Evolutionary conservation across 2,888 invertebrate species (phyloP).

Genomic region (Dolomedes plantarius): DNA sequence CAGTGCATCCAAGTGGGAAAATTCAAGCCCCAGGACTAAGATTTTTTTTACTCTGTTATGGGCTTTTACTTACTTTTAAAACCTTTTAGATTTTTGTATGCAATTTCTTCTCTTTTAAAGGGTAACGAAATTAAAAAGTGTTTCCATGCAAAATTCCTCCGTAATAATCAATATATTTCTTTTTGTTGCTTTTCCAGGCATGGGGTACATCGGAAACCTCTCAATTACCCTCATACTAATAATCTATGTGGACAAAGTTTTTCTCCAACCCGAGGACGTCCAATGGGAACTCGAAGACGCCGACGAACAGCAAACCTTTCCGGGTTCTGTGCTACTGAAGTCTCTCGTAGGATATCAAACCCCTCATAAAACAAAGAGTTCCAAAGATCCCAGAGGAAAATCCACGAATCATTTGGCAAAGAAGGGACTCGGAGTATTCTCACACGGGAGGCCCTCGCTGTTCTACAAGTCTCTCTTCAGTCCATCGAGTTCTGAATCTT

Average conservation of each 20-base stretch:
- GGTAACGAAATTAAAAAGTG: too few species aligned
- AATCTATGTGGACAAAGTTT: neutral
- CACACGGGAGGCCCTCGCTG: neutral
- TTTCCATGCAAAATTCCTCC: too few species aligned
- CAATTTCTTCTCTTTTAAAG: too few species aligned
- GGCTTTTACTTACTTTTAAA: too few species aligned
- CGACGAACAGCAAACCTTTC: neutral
- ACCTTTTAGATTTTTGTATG: too few species aligned
- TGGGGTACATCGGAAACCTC: neutral
- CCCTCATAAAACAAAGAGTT: neutral
- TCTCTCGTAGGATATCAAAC: too few species aligned
- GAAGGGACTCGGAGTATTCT: conserved; percentile 21
- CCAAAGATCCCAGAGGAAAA: neutral
- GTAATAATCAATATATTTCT: too few species aligned
- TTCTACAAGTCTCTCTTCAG: conserved; percentile 14
- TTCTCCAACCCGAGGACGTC: neutral
- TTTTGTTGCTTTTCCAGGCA: neutral
- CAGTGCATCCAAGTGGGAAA: too few species aligned
- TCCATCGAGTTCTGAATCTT: neutral
- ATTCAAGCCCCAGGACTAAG: too few species aligned
- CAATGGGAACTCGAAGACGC: neutral
- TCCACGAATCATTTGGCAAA: neutral
- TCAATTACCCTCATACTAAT: neutral
- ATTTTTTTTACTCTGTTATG: too few species aligned
- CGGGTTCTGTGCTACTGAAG: neutral